Evolutionary conservation across 1,140 invertebrate genomes (phyloP).

Genomic region (Rhopalosiphum padi): DNA sequence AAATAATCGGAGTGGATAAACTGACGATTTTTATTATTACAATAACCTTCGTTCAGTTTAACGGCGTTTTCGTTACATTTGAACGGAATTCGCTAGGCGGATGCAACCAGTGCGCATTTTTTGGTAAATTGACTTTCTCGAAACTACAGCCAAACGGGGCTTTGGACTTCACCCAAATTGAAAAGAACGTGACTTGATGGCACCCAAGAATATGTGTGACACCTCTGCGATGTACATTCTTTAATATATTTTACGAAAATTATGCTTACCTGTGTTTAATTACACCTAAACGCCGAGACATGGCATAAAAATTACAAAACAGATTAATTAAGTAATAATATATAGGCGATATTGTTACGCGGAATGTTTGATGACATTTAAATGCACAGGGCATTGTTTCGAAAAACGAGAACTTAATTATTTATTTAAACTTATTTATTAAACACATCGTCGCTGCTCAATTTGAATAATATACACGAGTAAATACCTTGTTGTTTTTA

Average conservation of each 20-base stretch:
- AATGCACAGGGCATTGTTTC: not conserved
- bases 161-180: constrained; percentile 49
- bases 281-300: not conserved
- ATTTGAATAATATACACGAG: not conserved
- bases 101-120: not conserved
- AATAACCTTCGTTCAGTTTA: not conserved
- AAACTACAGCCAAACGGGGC: constrained; percentile 22
- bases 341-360: not conserved
- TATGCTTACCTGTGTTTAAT: not conserved
- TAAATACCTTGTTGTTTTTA: not conserved
- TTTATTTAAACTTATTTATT: not conserved
- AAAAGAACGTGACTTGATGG: constrained; percentile 40
- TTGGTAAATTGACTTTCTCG: constrained; percentile 48
- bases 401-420: not conserved
- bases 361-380: not conserved
- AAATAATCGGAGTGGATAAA: not conserved
- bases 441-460: not conserved
- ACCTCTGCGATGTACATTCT: not conserved
- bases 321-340: not conserved
- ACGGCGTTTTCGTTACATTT: not conserved
- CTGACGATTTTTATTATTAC: not conserved
- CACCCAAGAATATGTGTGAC: constrained; percentile 27
- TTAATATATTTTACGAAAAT: not conserved
- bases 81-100: not conserved
- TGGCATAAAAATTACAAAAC: not conserved